Evolutionary conservation across 2,113 vertebrate species (phyloP).

Genomic region (Danionella cerebrum): DNA sequence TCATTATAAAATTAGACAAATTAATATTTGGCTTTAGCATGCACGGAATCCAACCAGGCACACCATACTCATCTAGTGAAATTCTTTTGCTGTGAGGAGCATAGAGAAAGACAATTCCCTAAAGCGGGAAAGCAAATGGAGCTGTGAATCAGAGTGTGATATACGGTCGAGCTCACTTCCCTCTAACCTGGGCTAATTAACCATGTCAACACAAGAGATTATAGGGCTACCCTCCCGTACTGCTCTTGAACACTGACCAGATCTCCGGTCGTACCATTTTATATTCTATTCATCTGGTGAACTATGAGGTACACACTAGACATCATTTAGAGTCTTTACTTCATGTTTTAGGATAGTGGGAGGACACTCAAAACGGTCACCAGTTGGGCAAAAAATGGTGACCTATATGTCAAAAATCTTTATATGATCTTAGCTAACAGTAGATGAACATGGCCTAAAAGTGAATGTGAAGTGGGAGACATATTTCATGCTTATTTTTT

Average conservation of each 20-base stretch:
- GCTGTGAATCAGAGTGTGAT: conserved; percentile 43
- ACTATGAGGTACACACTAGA: no score
- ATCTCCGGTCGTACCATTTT: neutral
- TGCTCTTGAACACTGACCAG: conserved; percentile 39
- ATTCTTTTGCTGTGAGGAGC: conserved; percentile 32
- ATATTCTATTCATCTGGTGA: no score
- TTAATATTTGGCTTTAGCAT: conserved; percentile 65
- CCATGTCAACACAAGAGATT: conserved; percentile 47
- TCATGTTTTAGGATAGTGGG: neutral
- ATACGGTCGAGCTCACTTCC: conserved; percentile 46
- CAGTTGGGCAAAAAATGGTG: no score
- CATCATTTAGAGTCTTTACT: conserved; percentile 20
- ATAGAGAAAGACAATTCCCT: conserved; percentile 46
- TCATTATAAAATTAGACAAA: conserved; percentile 82
- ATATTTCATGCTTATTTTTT: neutral
- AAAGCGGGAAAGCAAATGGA: conserved; percentile 44
- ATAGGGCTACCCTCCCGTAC: conserved; percentile 41
- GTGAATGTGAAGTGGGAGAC: neutral
- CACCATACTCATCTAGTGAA: conserved; percentile 33
- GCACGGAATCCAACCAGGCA: conserved; percentile 32
- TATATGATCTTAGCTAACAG: no score
- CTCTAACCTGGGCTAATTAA: conserved; percentile 54
- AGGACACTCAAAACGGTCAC: neutral
- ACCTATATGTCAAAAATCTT: no score
- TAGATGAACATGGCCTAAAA: no score